Evolutionary conservation across 2,113 vertebrate genomes (phyloP), one percentile per base, ranked within the genome.

Genomic region (Mustela lutreola): DNA sequence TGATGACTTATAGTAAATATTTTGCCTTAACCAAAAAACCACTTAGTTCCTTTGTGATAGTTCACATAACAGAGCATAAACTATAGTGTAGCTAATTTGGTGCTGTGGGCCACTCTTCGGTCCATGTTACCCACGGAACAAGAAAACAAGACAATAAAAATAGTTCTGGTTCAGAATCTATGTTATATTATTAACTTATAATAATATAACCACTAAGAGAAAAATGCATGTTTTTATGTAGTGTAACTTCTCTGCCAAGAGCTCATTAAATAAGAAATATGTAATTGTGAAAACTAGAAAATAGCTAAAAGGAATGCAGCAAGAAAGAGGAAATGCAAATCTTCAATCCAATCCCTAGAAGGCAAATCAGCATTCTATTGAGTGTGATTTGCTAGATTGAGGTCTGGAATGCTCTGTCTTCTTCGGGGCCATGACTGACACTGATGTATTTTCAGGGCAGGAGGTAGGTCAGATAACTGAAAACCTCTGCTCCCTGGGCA

Each of bases 401-500:
- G 67, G 70, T 76, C 86, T 24, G 5, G 75, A 87, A 81, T 5
- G 19, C 31, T 79, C 39, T 89, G 78, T 28, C 42, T 76, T 56
- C 31, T 75, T 62, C 62, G 11, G 26, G 28, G 58, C 28, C 26
- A 11, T 90, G 67, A 80, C n/a, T 90, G 92, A 86, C 75, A 42
- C 75, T 92, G 92, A 95, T 71, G 24, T 9, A 92, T 86, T 81
- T 87, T 63, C 50, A 71, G 88, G 26, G 67, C 62, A 79, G n/a
- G 16, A 82, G 2, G 53, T 53, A 91, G 65, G 86, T 92, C 89
- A 93, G 67, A 45, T 71, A 82, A 75, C 28, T 4, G 2, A 71
- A 76, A 70, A 39, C 33, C 86, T 79, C 36, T 75, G 90, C 78
- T 70, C 88, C 79, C 39, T 7, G 14, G 4, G 2, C 67, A 39